phyloP scores from a whole-genome alignment of 2,113 vertebrate genomes.

The Ailurus styani region DNA sequence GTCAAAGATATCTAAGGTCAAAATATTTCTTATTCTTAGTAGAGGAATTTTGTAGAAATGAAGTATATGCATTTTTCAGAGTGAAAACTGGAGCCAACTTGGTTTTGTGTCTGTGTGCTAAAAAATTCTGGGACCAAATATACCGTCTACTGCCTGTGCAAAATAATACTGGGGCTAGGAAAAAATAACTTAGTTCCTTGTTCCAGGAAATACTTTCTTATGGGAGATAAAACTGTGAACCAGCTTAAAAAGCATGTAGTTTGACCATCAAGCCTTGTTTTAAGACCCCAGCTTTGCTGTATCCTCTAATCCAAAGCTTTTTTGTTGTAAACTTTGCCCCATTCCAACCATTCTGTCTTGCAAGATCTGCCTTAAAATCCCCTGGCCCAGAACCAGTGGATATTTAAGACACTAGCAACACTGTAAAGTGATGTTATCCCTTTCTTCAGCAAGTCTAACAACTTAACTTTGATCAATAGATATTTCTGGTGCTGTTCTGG shows the following conservation, averaged over 20 bases:
- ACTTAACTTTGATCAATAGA: background rate
- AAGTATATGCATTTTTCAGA: background rate
- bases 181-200: background rate
- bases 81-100: background rate
- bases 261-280: background rate
- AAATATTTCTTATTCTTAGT: background rate
- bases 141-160: background rate
- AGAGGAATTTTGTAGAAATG: background rate
- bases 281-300: background rate
- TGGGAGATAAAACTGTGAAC: background rate
- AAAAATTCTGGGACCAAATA: background rate
- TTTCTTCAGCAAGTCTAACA: background rate
- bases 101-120: background rate
- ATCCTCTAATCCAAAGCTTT: background rate
- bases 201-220: background rate
- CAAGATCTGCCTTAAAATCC: background rate
- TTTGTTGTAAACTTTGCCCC: background rate
- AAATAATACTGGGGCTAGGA: background rate
- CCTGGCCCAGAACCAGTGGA: rapidly evolving
- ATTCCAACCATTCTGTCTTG: background rate
- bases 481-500: background rate
- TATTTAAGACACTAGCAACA: background rate
- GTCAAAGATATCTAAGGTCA: background rate
- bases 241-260: background rate
- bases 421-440: background rate